Evolutionary conservation across 2,888 invertebrate genomes (phyloP), one percentile per base, ranked within the genome.

Genomic region (Hoplodrina ambigua): DNA sequence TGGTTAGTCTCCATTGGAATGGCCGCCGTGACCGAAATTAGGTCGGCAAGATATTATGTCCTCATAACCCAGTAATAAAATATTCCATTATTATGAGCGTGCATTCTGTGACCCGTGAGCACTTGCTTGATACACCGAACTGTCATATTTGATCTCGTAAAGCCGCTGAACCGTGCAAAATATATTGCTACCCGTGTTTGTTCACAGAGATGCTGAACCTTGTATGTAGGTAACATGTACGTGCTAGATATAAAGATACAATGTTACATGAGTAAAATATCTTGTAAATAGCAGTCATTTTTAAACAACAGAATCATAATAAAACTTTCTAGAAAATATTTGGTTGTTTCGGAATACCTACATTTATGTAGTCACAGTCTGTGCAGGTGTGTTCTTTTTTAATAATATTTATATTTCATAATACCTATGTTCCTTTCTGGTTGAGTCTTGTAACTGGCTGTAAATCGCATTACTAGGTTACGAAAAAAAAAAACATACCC

Each of bases 111-210:
- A 66, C 49, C 44, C 46, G 33, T 60, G 52, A 66, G 25, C 46
- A 46, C 20, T 78, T 58, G 60, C 68, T 66, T 37, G 30, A 55
- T 49, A 77, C 46, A 75, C 30, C 30, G 44, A 52, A 53, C 61
- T 57, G 57, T 71, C 78, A 78, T 69, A 61, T 80, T 78, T 81
- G 82, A 82, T 80, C 79, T 64, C 69, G 54, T 72, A 81, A 72
- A 69, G 66, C 78, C 56, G 63, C 50, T 60, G 78, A 66, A 62
- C 20, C 78, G 78, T 54, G 56, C 65, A 69, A 69, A 79, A 77
- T 79, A 81, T 81, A 72, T 79, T 78, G 69, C 67, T 62, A 41
- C 41, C 62, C 54, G 67, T n/a, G 52, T 60, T 69, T 69, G 63
- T 66, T 69, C 59, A 37, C 55, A 11, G n/a, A 20, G 46, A 19